These are phyloP conservation scores for Bradynema listronoti DNA, from an alignment of 1,140 invertebrate genomes.

Conservation along the genomic window DNA sequence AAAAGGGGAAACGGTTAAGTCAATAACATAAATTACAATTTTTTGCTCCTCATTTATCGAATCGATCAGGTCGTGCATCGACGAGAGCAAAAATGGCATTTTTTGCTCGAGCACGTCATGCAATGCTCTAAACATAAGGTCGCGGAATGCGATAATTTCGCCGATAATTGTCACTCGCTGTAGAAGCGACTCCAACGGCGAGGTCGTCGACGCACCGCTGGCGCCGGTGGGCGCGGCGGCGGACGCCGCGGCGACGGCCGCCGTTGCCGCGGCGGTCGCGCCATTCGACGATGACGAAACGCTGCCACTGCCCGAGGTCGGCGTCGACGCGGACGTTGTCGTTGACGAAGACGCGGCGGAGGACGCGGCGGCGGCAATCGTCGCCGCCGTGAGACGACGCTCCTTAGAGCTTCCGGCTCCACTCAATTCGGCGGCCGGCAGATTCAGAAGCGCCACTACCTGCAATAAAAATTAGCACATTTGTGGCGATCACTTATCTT, in stretches of 20 bases:
- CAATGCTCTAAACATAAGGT: slow-evolving; percentile 82
- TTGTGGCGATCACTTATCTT: too few relatives aligned
- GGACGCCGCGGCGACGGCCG: too few relatives aligned
- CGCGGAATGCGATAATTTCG: slow-evolving; percentile 87
- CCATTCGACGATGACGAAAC: too few relatives aligned
- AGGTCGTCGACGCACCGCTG: neutral
- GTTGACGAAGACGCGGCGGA: slow-evolving; percentile 13
- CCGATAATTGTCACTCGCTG: slow-evolving; percentile 84
- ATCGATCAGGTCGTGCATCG: slow-evolving; percentile 86
- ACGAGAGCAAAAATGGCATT: slow-evolving; percentile 91
- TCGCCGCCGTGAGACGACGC: too few relatives aligned
- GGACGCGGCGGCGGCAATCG: too few relatives aligned
- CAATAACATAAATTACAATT: slow-evolving; percentile 28
- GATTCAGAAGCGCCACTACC: too few relatives aligned
- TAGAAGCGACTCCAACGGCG: slow-evolving; percentile 63
- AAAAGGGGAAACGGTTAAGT: too few relatives aligned
- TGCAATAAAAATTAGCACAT: too few relatives aligned
- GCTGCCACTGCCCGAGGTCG: slow-evolving; percentile 6
- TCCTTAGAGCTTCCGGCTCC: too few relatives aligned
- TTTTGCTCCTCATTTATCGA: slow-evolving; percentile 78
- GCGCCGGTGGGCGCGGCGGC: neutral
- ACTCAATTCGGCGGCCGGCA: too few relatives aligned
- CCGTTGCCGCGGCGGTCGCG: too few relatives aligned
- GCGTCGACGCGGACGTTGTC: neutral
- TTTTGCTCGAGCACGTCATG: slow-evolving; percentile 82